phyloP scores from a whole-genome alignment of 2,888 invertebrate species.

The Heteropelma amictum region DNA sequence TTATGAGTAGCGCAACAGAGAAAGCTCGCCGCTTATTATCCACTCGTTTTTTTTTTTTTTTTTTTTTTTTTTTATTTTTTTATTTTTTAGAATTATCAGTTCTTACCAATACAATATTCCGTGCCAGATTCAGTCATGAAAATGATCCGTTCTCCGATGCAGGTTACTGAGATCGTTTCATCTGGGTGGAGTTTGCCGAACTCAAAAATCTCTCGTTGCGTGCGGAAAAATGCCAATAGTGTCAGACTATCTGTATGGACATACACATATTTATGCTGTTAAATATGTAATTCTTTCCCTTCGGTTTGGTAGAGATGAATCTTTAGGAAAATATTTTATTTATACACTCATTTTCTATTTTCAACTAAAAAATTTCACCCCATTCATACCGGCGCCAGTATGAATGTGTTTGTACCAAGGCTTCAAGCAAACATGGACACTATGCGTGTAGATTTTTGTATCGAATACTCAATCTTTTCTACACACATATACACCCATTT shows the following conservation, averaged over 20 bases:
- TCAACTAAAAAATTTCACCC: no score
- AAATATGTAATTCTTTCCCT: no score
- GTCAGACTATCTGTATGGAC: conserved; percentile 19
- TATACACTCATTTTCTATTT: no score
- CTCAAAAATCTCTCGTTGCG: conserved; percentile 24
- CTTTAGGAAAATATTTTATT: no score
- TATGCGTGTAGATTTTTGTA: conserved; percentile 19
- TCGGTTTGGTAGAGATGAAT: no score
- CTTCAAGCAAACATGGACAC: conserved; percentile 5
- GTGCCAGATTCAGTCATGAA: conserved; percentile 28
- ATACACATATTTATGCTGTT: no score
- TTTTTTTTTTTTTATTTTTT: conserved; percentile 3
- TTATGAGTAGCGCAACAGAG: conserved; percentile 14
- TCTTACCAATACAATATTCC: conserved; percentile 27
- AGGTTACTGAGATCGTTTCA: conserved; percentile 20
- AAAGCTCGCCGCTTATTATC: conserved; percentile 17
- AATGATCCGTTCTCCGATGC: conserved; percentile 28
- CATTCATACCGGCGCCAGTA: conserved; percentile 12
- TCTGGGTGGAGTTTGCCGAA: conserved; percentile 31
- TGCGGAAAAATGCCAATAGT: conserved; percentile 27
- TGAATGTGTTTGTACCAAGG: background rate
- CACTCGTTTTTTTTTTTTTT: conserved; percentile 4
- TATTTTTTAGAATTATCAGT: conserved; percentile 11
- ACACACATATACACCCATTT: conserved; percentile 19
- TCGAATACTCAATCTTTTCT: conserved; percentile 35